Base-by-base conservation (phyloP, 2,113 vertebrate genomes). In the Antechinus stuartii region DNA sequence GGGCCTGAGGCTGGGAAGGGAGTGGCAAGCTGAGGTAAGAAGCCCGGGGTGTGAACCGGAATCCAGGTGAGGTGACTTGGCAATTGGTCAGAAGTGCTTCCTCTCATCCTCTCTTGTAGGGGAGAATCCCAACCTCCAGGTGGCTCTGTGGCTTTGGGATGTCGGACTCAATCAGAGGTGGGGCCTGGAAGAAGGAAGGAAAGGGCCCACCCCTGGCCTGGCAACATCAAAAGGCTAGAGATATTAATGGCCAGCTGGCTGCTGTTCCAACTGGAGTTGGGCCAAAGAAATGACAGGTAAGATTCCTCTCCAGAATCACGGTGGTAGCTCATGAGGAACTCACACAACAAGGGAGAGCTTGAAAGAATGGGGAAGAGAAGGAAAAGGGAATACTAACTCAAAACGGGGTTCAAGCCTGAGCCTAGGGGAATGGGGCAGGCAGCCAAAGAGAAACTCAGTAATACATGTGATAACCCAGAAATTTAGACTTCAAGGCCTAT, bases 1-100 rank as follows among this genome's bases (percentile, higher is more conserved):
- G 95, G 96, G 97, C 97, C 95, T 94, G 96, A 92, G 94, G 52
- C 61, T 92, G 89, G 90, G 94, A 98, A 97, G 92, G n/a, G 91
- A 98, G 97, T 98, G 91, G 98, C 98, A 98, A 96, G 98, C 96
- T 96, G 94, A 95, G 97, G 97, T 98, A 98, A 97, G 98, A 97
- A 90, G 92, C 47, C 26, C 54, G 96, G 97, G 98, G 98, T 0
- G 97, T 97, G 98, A 97, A 94, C 9, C 0, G 93, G 55, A 90
- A 42, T 3, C 42, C 2, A 10, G 96, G 92, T 52, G 7, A 46
- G 55, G 92, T 98, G 97, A 96, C 92, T 95, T 97, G 97, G 95
- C 94, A 90, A 54, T 96, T 96, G 97, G 96, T 97, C 97, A 97
- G 96, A 96, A 96, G 93, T 95, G 10, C 93, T 94, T 95, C 94